A percentile compares a stretch with the other conserved stretches of the same genome.
Conservation (phyloP, 1,140 invertebrate genomes). For the Drosophila varians region DNA sequence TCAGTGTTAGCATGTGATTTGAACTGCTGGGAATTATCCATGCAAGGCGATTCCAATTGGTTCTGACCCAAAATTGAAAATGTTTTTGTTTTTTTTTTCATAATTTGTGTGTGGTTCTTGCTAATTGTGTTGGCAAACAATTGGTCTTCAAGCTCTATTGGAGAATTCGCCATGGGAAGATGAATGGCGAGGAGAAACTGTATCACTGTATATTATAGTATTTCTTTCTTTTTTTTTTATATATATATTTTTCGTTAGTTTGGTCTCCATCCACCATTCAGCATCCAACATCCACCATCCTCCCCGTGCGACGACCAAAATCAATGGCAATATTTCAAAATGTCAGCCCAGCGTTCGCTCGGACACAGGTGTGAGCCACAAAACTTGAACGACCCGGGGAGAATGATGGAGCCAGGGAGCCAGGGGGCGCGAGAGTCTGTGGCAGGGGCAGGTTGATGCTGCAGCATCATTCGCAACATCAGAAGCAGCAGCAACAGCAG, state of each 20-base stretch:
- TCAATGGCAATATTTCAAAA: slow-evolving; percentile 82
- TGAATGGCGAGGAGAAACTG: slow-evolving; percentile 50
- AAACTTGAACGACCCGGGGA: slow-evolving; percentile 49
- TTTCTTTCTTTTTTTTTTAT: background rate
- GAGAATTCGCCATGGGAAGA: slow-evolving; percentile 72
- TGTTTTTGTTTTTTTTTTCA: slow-evolving; percentile 30
- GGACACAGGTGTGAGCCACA: slow-evolving; percentile 79
- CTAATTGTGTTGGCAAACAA: slow-evolving; percentile 73
- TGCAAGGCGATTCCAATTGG: slow-evolving; percentile 69
- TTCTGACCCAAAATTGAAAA: slow-evolving; percentile 65
- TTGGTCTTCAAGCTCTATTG: background rate
- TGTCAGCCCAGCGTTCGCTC: slow-evolving; percentile 54
- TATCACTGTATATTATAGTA: slow-evolving; percentile 31
- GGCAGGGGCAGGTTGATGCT: slow-evolving; percentile 3
- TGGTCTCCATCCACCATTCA: slow-evolving; percentile 29
- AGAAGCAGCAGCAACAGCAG: slow-evolving; percentile 53
- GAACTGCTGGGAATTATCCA: slow-evolving; percentile 64
- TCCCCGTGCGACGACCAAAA: too few species aligned
- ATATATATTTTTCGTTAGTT: slow-evolving; percentile 1
- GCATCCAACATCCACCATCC: too few species aligned
- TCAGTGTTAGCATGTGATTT: slow-evolving; percentile 37
- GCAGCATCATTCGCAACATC: slow-evolving; percentile 24
- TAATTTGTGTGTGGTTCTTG: slow-evolving; percentile 49
- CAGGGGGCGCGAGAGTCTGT: background rate
- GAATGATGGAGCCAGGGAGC: background rate